Conservation (phyloP, 2,113 vertebrate genomes). For the Xenopus laevis region DNA sequence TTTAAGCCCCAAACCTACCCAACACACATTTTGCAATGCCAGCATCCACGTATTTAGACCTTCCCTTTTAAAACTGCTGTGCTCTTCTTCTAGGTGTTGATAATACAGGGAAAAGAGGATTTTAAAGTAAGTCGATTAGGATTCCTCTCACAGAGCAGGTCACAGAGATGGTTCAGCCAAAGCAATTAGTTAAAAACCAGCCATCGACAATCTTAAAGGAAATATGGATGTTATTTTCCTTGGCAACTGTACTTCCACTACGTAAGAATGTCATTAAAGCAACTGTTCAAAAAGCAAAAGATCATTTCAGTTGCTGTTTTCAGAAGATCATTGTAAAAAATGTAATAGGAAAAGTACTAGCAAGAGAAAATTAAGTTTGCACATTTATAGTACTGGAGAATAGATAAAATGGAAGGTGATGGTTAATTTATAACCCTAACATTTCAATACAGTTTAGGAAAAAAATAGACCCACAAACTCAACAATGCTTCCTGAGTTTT, state of each 20-base stretch:
- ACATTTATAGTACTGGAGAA: neutral
- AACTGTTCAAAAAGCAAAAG: neutral
- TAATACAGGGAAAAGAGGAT: neutral
- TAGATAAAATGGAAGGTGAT: neutral
- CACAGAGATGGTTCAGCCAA: neutral
- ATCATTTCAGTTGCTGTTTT: conserved; percentile 9
- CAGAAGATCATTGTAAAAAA: conserved; percentile 6
- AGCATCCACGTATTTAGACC: neutral
- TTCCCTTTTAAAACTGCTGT: no score
- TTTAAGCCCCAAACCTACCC: no score
- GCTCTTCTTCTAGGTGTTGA: no score
- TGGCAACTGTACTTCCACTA: conserved; percentile 14
- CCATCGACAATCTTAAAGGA: neutral
- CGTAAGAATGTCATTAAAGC: conserved; percentile 21
- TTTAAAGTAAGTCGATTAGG: neutral
- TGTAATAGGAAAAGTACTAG: neutral
- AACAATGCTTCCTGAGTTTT: neutral
- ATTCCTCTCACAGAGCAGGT: fast-evolving
- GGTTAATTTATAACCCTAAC: conserved; percentile 6
- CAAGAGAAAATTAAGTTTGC: neutral
- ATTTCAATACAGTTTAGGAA: neutral
- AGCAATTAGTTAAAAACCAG: neutral
- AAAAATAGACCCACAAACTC: neutral
- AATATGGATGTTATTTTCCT: conserved; percentile 8
- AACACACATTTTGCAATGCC: no score